Percentiles rank a stretch among this genome's conserved stretches.
Conservation (phyloP, 2,113 vertebrate species). For the Turnix velox region DNA sequence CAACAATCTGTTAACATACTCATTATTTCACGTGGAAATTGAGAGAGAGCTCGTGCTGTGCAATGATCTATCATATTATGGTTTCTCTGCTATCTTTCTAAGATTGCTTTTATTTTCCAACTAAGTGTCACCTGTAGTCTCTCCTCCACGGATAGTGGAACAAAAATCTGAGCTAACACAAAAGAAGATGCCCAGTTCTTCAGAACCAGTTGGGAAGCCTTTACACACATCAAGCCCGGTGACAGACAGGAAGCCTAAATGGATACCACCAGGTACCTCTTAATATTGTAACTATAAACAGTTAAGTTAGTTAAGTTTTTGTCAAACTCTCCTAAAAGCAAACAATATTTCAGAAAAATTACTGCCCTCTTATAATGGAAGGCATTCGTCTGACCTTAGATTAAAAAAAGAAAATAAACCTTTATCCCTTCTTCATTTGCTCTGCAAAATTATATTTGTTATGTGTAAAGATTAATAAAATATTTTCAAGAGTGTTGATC, state of each 20-base stretch:
- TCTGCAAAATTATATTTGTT: not conserved
- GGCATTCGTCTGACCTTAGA: not conserved
- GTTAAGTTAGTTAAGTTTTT: not conserved
- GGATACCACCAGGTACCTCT: slow-evolving; percentile 87
- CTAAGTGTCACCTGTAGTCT: not conserved
- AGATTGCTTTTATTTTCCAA: not conserved
- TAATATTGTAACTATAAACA: not conserved
- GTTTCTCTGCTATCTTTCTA: not conserved
- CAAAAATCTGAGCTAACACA: not conserved
- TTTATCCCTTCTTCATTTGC: not conserved
- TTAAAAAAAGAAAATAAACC: not conserved
- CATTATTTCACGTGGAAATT: not conserved
- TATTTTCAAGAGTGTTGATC: not conserved
- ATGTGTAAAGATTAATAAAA: not conserved
- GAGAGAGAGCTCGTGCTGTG: not conserved
- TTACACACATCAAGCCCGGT: slow-evolving; percentile 62
- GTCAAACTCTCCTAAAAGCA: not conserved
- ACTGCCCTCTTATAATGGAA: not conserved
- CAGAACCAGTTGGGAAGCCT: slow-evolving; percentile 35
- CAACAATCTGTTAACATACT: not conserved
- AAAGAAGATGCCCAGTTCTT: not conserved
- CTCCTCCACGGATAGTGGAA: not conserved
- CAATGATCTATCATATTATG: not conserved
- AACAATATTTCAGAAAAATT: not conserved
- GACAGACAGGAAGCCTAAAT: slow-evolving; percentile 74